Percentiles rank a stretch among this genome's conserved stretches.
phyloP scores from a whole-genome alignment of 37 sponge, comb jelly and placozoan species.

The Halichondria panicea region DNA sequence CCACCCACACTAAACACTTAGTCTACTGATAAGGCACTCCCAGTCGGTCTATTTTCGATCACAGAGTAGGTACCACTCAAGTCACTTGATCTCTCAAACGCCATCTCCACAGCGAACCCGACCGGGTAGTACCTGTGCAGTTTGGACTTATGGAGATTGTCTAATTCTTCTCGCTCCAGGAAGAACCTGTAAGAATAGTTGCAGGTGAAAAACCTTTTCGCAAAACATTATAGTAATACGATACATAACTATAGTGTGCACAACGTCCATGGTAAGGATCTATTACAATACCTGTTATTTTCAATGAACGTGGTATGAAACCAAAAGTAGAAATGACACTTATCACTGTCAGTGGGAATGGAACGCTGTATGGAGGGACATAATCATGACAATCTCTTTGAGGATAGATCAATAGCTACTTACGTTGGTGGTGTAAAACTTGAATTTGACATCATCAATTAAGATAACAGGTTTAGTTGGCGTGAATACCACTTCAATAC shows the following conservation, averaged over 20 bases:
- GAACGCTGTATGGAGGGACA: neutral
- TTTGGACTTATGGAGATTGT: constrained; percentile 23
- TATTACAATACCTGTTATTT: constrained; percentile 15
- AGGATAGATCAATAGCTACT: constrained; percentile 1
- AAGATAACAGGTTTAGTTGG: constrained; percentile 6
- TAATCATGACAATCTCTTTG: neutral
- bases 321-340: constrained; percentile 63
- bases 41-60: no score
- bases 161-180: constrained; percentile 12
- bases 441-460: constrained; percentile 42
- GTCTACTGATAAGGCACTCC: no score
- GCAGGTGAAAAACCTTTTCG: no score
- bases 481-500: constrained; percentile 9
- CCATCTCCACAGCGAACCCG: constrained; percentile 10
- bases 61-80: no score
- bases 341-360: constrained; percentile 10
- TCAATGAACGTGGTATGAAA: constrained; percentile 58
- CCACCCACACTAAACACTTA: no score
- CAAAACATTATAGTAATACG: neutral
- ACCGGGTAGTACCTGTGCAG: neutral
- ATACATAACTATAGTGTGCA: neutral
- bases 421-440: constrained; percentile 33
- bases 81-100: neutral
- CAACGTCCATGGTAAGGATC: no score
- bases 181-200: constrained; percentile 4